These are phyloP conservation scores for Gambusia holbrooki DNA, from an alignment of 2,113 vertebrate species.

Conservation along the genomic window DNA sequence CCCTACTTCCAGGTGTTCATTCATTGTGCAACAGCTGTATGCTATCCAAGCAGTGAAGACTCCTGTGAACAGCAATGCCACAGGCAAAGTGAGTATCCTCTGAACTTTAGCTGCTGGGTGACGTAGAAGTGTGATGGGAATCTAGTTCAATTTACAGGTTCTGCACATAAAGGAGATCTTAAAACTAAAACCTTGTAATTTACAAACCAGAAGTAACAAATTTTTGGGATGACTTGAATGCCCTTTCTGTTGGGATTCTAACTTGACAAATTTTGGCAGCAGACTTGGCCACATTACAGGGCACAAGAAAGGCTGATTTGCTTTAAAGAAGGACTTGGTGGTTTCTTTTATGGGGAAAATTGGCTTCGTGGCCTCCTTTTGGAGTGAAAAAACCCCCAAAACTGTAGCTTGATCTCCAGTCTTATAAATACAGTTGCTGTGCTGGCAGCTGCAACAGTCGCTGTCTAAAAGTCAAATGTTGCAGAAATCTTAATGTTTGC, in stretches of 20 bases:
- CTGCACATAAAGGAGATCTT: no score
- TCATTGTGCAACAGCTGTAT: slow-evolving; percentile 74
- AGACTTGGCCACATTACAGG: no score
- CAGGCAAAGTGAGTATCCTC: slow-evolving; percentile 67
- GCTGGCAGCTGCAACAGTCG: not conserved
- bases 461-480: no score
- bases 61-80: slow-evolving; percentile 68
- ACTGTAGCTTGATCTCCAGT: no score
- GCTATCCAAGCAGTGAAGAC: slow-evolving; percentile 50
- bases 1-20: slow-evolving; percentile 67
- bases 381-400: no score
- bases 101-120: not conserved
- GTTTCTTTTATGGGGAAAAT: no score
- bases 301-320: no score
- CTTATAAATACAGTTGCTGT: not conserved
- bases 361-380: no score
- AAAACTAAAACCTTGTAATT: not conserved
- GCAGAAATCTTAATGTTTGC: not conserved
- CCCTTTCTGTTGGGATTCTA: no score
- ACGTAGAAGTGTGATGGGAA: not conserved
- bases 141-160: not conserved
- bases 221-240: no score
- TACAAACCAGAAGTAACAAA: not conserved
- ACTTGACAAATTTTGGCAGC: no score
- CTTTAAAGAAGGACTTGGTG: no score